Evolutionary conservation across 1,140 invertebrate species (phyloP).

Genomic region (Bilobella aurantiaca): DNA sequence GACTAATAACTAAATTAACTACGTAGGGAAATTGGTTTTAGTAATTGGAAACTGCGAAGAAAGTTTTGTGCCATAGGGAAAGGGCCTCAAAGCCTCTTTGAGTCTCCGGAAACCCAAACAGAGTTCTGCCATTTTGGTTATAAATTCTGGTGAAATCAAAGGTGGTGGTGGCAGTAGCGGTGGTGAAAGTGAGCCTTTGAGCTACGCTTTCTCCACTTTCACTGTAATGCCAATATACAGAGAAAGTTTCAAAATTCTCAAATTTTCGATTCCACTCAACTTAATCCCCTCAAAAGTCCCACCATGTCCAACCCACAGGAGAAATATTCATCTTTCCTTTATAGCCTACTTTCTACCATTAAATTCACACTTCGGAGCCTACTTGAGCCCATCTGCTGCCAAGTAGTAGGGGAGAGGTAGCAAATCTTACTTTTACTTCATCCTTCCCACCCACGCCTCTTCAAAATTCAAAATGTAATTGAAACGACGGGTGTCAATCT

Average conservation of each 20-base stretch:
- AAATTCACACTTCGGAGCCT: no score
- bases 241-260: neutral
- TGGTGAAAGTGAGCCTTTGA: neutral
- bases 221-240: no score
- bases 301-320: neutral
- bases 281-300: neutral
- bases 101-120: no score
- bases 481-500: conserved; percentile 29
- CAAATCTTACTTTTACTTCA: neutral
- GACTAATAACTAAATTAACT: no score
- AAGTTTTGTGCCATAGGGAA: neutral
- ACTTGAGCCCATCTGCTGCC: no score
- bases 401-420: neutral
- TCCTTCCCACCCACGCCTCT: no score
- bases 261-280: conserved; percentile 5
- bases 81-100: no score
- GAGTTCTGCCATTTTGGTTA: neutral
- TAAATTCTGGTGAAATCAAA: neutral
- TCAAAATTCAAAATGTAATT: conserved; percentile 17
- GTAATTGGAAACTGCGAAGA: no score
- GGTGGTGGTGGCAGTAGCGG: neutral
- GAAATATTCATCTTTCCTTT: conserved; percentile 1
- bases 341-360: neutral
- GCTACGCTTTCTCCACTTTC: neutral
- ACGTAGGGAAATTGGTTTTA: no score